Conservation (phyloP, 2,888 invertebrate species). For the Resseliella maxima region DNA sequence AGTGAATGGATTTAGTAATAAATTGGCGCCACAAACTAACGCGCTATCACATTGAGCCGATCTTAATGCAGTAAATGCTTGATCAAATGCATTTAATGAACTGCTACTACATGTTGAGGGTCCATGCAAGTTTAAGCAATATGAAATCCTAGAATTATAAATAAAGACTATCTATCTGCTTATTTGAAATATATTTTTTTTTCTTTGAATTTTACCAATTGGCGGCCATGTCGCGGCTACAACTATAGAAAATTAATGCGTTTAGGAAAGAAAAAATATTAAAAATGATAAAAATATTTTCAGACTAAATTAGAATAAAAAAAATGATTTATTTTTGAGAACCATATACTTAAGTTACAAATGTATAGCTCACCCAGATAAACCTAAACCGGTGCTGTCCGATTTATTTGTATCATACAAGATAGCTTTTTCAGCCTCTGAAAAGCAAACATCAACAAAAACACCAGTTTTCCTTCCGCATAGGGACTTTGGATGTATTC, state of each 20-base stretch:
- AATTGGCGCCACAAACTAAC: conserved; percentile 87
- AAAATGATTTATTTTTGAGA: too few species aligned
- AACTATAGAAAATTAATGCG: conserved; percentile 68
- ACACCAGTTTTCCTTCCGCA: conserved; percentile 79
- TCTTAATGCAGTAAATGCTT: conserved; percentile 80
- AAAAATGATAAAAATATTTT: too few species aligned
- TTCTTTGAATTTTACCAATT: conserved; percentile 69
- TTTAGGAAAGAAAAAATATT: too few species aligned
- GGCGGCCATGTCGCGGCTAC: conserved; percentile 91
- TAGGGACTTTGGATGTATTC: conserved; percentile 74
- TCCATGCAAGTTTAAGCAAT: conserved; percentile 86
- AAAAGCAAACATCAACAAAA: conserved; percentile 77
- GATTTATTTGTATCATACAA: too few species aligned
- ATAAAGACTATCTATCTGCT: not conserved
- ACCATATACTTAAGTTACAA: too few species aligned
- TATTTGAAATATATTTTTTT: not conserved
- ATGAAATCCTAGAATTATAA: conserved; percentile 76
- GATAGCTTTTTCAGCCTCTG: conserved; percentile 80
- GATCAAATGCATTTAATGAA: conserved; percentile 86
- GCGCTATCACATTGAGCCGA: conserved; percentile 88
- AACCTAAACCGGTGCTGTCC: conserved; percentile 65
- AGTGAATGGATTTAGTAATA: conserved; percentile 88
- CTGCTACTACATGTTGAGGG: conserved; percentile 93
- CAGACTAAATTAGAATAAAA: too few species aligned
- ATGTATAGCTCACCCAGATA: conserved; percentile 64